Base-by-base conservation (phyloP, 1,140 invertebrate species). In the Druon quercuslanigerum region DNA sequence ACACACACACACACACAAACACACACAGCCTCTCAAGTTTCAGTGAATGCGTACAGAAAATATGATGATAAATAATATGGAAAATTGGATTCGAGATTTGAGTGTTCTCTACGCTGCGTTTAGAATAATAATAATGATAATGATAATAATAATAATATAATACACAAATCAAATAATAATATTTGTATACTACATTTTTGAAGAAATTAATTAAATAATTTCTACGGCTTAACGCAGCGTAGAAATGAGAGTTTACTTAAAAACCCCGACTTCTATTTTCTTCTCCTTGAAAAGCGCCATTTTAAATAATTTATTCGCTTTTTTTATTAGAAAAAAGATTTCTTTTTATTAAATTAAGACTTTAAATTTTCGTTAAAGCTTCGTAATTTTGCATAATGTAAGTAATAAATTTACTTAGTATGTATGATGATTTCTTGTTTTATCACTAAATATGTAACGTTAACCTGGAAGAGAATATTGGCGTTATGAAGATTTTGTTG, bases 391-490 rank as follows among this genome's bases (percentile, higher is more conserved):
- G 25, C 60, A 66, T 66, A 46, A 9, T 46, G 40, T 46, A 46
- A 46, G 40, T 46, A 66, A 66, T 66, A 66, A 66, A 33, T 66
- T 66, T 66, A 66, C 60, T 66, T 66, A 66, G 60, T 66, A 46
- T 40, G 25, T 16, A 66, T 56, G 54, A 66, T 56, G 54, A 66
- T 66, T 66, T 66, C 60, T 66, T 40, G 60, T 40, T 66, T 66
- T 66, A 66, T 66, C 40, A 33, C 14, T 66, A 66, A 40, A 66
- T 66, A 66, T 66, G 60, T 66, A 66, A 66, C 13, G 33, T 60
- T 40, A 66, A 66, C 25, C n/a, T 33, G 16, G 40, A 33, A 40
- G 25, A 66, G 25, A 66, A 66, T 66, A 66, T 66, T 66, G 16
- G 16, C 16, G 60, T 66, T 66, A 40, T 9, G 60, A 66, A 40